These are phyloP conservation scores for Belgica antarctica DNA, from an alignment of 2,888 invertebrate genomes.

Conservation along the genomic window DNA sequence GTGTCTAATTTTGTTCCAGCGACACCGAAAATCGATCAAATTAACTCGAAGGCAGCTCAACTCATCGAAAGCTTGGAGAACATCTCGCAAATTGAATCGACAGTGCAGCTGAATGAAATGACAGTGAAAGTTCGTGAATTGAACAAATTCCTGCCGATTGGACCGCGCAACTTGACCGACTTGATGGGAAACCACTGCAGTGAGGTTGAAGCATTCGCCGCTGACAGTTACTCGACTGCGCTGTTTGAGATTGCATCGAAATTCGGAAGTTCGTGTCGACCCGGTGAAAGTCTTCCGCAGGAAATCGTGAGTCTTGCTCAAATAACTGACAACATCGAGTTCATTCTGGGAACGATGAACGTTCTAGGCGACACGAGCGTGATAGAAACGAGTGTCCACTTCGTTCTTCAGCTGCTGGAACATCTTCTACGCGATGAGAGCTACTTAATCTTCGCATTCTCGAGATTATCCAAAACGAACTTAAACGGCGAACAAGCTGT, in stretches of 20 bases:
- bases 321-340: constrained; percentile 50
- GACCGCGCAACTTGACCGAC: constrained; percentile 5
- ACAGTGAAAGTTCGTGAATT: constrained; percentile 47
- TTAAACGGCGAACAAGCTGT: constrained; percentile 46
- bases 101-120: constrained; percentile 51
- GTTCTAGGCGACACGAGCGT: neutral
- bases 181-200: constrained; percentile 19
- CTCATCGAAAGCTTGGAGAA: constrained; percentile 49
- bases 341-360: constrained; percentile 47
- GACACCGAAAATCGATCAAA: neutral
- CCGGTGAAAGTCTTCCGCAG: constrained; percentile 55
- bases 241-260: constrained; percentile 57
- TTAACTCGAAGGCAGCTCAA: constrained; percentile 45
- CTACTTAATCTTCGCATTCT: constrained; percentile 12
- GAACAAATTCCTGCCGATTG: constrained; percentile 45
- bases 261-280: constrained; percentile 54
- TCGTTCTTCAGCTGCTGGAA: neutral
- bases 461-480: constrained; percentile 47
- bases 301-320: constrained; percentile 47
- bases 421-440: constrained; percentile 11
- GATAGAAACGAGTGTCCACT: neutral
- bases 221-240: constrained; percentile 56
- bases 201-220: neutral
- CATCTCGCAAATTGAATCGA: constrained; percentile 53
- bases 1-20: constrained; percentile 30